phyloP scores from a whole-genome alignment of 2,888 invertebrate species.

The Mellilla xanthometata region DNA sequence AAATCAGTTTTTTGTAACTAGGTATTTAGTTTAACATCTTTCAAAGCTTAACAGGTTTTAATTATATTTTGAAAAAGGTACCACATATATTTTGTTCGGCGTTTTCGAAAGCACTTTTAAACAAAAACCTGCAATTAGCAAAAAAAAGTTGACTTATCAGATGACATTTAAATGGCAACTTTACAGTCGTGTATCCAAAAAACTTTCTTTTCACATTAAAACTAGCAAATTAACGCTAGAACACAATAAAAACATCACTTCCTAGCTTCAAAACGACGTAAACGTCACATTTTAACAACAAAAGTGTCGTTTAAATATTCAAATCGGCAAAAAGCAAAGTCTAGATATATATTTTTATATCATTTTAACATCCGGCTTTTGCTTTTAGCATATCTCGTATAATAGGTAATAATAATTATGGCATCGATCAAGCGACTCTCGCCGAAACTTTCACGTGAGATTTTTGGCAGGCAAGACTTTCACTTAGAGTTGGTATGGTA shows the following conservation, averaged over 20 bases:
- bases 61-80: too few species aligned
- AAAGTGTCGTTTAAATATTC: conserved; percentile 5
- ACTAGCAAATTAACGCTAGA: not conserved
- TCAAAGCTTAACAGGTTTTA: too few species aligned
- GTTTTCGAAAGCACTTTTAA: too few species aligned
- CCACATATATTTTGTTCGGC: too few species aligned
- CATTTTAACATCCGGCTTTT: conserved; percentile 64
- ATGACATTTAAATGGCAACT: too few species aligned
- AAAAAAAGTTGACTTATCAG: too few species aligned
- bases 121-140: too few species aligned
- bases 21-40: too few species aligned
- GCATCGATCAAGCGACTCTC: conserved; percentile 76
- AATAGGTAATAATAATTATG: conserved; percentile 80
- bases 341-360: conserved; percentile 39
- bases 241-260: not conserved
- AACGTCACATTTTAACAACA: conserved; percentile 4
- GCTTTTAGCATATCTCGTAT: conserved; percentile 78
- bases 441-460: conserved; percentile 74
- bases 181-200: not conserved
- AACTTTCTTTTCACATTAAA: not conserved
- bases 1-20: too few species aligned
- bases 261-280: not conserved
- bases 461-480: conserved; percentile 76
- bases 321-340: conserved; percentile 18
- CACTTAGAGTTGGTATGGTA: conserved; percentile 50